phyloP scores from a whole-genome alignment of 2,888 invertebrate species.

The Autographa gamma region DNA sequence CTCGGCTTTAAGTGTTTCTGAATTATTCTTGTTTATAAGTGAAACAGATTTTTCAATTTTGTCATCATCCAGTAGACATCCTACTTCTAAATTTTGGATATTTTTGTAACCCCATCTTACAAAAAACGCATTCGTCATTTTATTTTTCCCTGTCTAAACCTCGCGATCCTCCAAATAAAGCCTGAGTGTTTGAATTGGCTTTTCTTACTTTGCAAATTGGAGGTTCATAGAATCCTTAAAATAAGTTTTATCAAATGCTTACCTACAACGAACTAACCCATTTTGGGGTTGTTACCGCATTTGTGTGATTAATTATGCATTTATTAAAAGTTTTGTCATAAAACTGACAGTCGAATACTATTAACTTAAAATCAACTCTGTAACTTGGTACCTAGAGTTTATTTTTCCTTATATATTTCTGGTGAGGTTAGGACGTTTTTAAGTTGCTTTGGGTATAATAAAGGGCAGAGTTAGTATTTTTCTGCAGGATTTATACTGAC shows the following conservation, averaged over 20 bases:
- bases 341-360: slow-evolving; percentile 20
- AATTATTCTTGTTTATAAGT: no score
- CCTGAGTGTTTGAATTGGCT: neutral
- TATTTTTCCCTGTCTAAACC: no score
- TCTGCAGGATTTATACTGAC: slow-evolving; percentile 81
- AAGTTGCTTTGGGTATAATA: slow-evolving; percentile 58
- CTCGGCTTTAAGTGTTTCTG: neutral
- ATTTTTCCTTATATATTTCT: neutral
- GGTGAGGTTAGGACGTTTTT: slow-evolving; percentile 31
- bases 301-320: slow-evolving; percentile 75
- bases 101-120: no score
- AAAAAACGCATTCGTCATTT: no score
- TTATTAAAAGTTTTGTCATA: slow-evolving; percentile 75
- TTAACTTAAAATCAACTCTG: neutral
- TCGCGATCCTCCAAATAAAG: no score
- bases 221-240: slow-evolving; percentile 14
- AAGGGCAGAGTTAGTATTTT: slow-evolving; percentile 80
- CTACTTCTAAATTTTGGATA: no score
- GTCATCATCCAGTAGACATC: no score
- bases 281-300: slow-evolving; percentile 62
- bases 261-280: slow-evolving; percentile 34
- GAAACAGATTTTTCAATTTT: no score
- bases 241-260: slow-evolving; percentile 36
- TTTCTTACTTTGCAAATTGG: slow-evolving; percentile 1
- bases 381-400: neutral